Base-by-base conservation (phyloP, 1,140 invertebrate species). In the Antheraea pernyi region DNA sequence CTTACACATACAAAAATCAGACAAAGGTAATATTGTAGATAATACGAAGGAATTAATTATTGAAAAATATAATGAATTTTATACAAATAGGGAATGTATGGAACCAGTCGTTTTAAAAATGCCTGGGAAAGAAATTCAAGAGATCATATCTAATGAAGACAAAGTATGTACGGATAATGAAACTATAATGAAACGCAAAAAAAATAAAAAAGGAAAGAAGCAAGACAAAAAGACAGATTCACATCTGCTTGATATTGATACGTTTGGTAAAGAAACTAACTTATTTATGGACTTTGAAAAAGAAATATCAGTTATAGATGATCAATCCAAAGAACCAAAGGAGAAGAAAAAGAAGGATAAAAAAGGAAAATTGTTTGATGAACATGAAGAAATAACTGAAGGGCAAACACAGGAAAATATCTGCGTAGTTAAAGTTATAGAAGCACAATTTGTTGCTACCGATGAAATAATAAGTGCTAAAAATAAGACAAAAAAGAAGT, bases 301-400 rank as follows among this genome's bases (percentile, higher is more conserved):
- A 65, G 60, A 19, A 42, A 7, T 65, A 65, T 65, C 30, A 39
- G 11, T 39, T 65, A 59, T n/a, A 71, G 16, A 18, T 9, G 19
- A 46, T 42, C 64, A 18, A 63, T 8, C 19, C 66, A 63, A 64
- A 37, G 58, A 19, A 53, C 70, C 71, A 36, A 22, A 22, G 16
- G 30, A 2, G 22, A 61, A 61, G 30, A 61, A 61, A n/a, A 61
- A 61, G 19, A 61, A 61, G 16, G 19, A 10, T 30, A 61, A 61
- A 13, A 61, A 61, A 30, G 60, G 22, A 30, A 61, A 30, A 36
- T n/a, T 6, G 8, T 22, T 9, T 42, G 72, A 75, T 64, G 39
- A 19, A 6, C 37, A 53, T 18, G 76, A 81, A 67, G 84, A 88
- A 60, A 92, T 86, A 70, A 91, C 90, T 75, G 46, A 53, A 53